Evolutionary conservation across 2,113 vertebrate genomes (phyloP).

Genomic region (Ceratotherium simum): DNA sequence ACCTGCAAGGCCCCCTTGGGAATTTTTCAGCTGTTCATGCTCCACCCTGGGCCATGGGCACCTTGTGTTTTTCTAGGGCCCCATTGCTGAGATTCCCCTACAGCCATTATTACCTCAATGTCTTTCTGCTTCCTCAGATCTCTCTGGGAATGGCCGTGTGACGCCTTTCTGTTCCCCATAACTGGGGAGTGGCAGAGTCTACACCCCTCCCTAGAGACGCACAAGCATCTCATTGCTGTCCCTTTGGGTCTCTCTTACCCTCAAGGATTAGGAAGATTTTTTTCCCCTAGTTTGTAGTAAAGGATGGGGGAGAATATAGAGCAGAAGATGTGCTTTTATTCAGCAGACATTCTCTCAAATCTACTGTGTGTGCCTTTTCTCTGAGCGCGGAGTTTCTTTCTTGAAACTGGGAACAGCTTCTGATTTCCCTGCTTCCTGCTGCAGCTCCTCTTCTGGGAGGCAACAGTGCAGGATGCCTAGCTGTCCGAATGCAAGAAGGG

Average conservation of each 20-base stretch:
- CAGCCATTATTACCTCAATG: accelerated
- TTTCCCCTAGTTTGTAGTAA: background rate
- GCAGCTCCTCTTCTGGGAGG: background rate
- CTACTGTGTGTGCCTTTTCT: background rate
- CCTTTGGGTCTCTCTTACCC: background rate
- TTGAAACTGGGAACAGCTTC: background rate
- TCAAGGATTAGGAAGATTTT: background rate
- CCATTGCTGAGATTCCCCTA: background rate
- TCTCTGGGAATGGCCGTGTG: background rate
- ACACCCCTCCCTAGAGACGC: background rate
- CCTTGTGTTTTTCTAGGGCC: background rate
- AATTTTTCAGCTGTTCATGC: background rate
- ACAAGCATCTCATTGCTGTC: background rate
- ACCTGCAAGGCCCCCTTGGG: background rate
- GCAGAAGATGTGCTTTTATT: background rate
- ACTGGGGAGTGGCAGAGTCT: background rate
- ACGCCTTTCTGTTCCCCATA: background rate
- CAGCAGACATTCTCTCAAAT: background rate
- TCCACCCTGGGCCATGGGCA: background rate
- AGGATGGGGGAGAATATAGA: background rate
- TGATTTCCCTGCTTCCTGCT: background rate
- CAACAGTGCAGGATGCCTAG: background rate
- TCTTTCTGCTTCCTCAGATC: background rate
- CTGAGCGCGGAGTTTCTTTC: background rate
- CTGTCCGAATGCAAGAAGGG: background rate